phyloP scores from a whole-genome alignment of 2,888 invertebrate genomes.

The Diaperis boleti region DNA sequence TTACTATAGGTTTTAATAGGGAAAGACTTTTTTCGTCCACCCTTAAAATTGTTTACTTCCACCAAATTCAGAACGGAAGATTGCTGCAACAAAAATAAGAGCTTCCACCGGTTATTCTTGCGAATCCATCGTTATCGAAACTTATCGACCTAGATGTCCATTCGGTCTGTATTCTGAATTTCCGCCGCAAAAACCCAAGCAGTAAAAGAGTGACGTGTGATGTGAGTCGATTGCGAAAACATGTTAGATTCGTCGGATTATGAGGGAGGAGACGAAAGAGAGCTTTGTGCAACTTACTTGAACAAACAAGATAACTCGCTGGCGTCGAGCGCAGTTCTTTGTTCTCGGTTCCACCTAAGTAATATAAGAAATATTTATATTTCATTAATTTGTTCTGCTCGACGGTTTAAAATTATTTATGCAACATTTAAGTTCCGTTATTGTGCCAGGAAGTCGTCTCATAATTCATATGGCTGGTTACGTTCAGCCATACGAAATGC shows the following conservation, averaged over 20 bases:
- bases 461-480: slow-evolving; percentile 58
- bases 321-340: slow-evolving; percentile 40
- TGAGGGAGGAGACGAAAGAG: slow-evolving; percentile 23
- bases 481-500: slow-evolving; percentile 55
- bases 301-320: slow-evolving; percentile 45
- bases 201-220: slow-evolving; percentile 16
- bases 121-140: neutral
- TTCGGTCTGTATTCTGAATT: slow-evolving; percentile 8
- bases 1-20: too few relatives aligned
- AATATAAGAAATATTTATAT: slow-evolving; percentile 58
- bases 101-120: neutral
- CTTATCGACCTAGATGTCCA: neutral
- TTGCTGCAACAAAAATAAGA: too few relatives aligned
- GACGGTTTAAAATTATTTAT: slow-evolving; percentile 55
- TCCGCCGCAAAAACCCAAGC: slow-evolving; percentile 9
- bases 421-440: slow-evolving; percentile 61
- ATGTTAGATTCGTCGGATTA: slow-evolving; percentile 41
- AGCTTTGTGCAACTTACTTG: slow-evolving; percentile 41
- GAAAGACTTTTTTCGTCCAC: too few relatives aligned
- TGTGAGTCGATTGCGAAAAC: slow-evolving; percentile 41
- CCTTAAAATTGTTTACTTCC: too few relatives aligned
- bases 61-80: too few relatives aligned
- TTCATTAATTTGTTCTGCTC: slow-evolving; percentile 59
- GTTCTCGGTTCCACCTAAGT: slow-evolving; percentile 40
- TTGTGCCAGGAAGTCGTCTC: slow-evolving; percentile 58